A percentile compares a stretch with the other conserved stretches of the same genome.
These are phyloP conservation scores for Zaprionus lachaisei DNA, from an alignment of 1,140 invertebrate genomes.

Conservation along the genomic window DNA sequence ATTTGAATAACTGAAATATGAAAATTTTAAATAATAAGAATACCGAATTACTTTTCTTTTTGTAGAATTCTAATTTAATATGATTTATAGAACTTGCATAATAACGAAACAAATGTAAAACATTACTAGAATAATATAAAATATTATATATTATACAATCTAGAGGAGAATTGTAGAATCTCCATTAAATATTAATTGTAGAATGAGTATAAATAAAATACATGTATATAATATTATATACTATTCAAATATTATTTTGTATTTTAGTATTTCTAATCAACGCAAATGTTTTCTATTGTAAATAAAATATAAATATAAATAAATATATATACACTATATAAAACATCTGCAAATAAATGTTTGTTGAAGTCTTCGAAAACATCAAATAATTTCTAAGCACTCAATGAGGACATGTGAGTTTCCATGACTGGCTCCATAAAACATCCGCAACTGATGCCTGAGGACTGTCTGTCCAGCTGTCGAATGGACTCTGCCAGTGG, in stretches of 20 bases:
- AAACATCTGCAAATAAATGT: too few relatives aligned
- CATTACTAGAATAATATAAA: neutral
- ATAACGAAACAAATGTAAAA: neutral
- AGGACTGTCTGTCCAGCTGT: conserved; percentile 13
- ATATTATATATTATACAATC: too few relatives aligned
- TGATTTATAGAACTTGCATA: too few relatives aligned
- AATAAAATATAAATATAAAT: too few relatives aligned
- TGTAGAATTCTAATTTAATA: neutral
- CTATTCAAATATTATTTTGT: too few relatives aligned
- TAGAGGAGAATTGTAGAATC: too few relatives aligned
- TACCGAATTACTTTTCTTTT: neutral
- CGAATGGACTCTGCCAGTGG: conserved; percentile 38
- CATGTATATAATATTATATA: too few relatives aligned
- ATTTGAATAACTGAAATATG: too few relatives aligned
- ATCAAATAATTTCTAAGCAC: neutral
- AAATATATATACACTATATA: too few relatives aligned
- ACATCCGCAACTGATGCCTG: conserved; percentile 19
- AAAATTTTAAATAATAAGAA: neutral
- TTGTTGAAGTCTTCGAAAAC: neutral
- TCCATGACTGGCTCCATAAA: conserved; percentile 15
- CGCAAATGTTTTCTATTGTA: neutral
- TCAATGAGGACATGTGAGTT: conserved; percentile 5
- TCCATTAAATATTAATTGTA: too few relatives aligned
- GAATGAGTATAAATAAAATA: neutral
- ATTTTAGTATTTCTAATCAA: neutral